Conservation (phyloP, 2,797 vertebrate species). For the Alca torda region DNA sequence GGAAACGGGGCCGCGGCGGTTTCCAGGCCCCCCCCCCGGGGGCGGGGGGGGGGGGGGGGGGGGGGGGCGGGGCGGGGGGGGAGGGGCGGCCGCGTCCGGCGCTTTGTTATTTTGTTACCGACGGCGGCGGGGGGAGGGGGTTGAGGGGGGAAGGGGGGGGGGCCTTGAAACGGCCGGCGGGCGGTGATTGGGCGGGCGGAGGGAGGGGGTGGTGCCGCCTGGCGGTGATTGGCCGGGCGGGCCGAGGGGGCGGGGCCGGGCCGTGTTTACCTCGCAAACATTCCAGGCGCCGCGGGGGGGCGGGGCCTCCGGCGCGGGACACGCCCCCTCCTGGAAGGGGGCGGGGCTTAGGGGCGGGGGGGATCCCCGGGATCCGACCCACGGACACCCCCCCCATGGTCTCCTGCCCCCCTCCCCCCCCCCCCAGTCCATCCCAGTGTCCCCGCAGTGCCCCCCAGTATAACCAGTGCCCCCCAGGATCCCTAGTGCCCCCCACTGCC, state of each 20-base stretch:
- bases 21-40: conserved; percentile 71
- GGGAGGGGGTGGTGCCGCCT: not conserved
- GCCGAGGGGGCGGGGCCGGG: not conserved
- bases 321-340: not conserved
- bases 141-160: not conserved
- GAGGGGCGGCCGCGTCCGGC: not conserved
- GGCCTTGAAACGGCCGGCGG: not conserved
- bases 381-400: too few species aligned
- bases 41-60: not conserved
- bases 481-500: too few species aligned
- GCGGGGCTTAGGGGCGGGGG: not conserved
- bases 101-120: conserved; percentile 34
- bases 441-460: too few species aligned
- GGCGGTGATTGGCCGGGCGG: not conserved
- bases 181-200: not conserved
- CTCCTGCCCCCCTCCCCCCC: too few species aligned
- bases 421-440: too few species aligned
- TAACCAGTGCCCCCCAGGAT: too few species aligned
- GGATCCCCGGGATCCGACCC: too few species aligned
- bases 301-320: not conserved
- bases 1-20: conserved; percentile 77
- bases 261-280: not conserved
- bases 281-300: not conserved
- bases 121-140: too few species aligned
- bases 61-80: not conserved